These are phyloP conservation scores for Apotomis capreana DNA, from an alignment of 2,888 invertebrate species.

Conservation along the genomic window DNA sequence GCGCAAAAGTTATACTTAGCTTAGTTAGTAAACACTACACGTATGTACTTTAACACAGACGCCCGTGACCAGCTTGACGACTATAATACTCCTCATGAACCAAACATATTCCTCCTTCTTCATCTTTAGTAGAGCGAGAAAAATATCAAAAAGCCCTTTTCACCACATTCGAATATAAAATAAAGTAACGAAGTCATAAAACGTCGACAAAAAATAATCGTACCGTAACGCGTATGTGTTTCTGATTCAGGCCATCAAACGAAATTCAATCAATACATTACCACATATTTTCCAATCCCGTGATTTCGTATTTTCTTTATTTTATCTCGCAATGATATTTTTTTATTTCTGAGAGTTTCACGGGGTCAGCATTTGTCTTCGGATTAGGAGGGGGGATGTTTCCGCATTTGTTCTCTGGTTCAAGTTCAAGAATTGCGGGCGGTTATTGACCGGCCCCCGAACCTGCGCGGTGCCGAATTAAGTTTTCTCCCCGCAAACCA, in stretches of 20 bases:
- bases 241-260: conserved; percentile 30
- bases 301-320: conserved; percentile 30
- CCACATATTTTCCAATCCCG: conserved; percentile 36
- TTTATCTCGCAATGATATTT: conserved; percentile 17
- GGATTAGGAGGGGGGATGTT: conserved; percentile 54
- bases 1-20: conserved; percentile 17
- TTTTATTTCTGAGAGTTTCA: conserved; percentile 17
- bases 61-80: background rate
- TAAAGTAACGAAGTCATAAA: conserved; percentile 31
- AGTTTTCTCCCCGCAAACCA: conserved; percentile 51
- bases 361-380: conserved; percentile 51
- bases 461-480: conserved; percentile 64
- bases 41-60: too few species aligned
- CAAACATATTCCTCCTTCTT: background rate
- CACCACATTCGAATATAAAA: conserved; percentile 24
- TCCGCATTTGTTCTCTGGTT: conserved; percentile 66
- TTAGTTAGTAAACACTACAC: background rate
- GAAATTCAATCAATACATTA: conserved; percentile 30
- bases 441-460: conserved; percentile 74
- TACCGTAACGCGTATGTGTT: conserved; percentile 9
- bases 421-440: conserved; percentile 76
- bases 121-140: conserved; percentile 19
- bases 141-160: conserved; percentile 23
- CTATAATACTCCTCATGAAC: conserved; percentile 15
- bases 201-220: conserved; percentile 25